A percentile compares a stretch with the other conserved stretches of the same genome.
Evolutionary conservation across 2,888 invertebrate genomes (phyloP).

Genomic region (Cantharis flavilabris): DNA sequence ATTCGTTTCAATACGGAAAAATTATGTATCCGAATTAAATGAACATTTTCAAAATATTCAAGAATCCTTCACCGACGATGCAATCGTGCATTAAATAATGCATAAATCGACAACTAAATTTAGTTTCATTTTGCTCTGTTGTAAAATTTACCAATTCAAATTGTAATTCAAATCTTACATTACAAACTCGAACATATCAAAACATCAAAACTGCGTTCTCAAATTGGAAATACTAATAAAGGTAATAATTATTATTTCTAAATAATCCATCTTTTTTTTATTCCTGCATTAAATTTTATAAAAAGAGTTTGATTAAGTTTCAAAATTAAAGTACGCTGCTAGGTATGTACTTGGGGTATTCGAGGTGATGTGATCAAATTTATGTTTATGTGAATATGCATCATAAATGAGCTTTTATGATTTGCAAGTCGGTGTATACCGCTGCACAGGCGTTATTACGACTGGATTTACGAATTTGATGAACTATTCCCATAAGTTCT

Average conservation of each 20-base stretch:
- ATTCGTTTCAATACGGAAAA: constrained; percentile 10
- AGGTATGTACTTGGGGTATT: background rate
- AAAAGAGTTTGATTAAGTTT: background rate
- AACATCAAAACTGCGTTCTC: too few species aligned
- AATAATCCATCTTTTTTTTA: too few species aligned
- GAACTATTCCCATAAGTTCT: constrained; percentile 11
- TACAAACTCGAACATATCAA: too few species aligned
- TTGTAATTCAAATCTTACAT: background rate
- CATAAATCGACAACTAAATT: constrained; percentile 7
- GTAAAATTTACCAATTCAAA: background rate
- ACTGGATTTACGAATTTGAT: constrained; percentile 14
- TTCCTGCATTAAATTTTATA: too few species aligned
- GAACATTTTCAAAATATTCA: constrained; percentile 8
- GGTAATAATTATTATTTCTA: too few species aligned
- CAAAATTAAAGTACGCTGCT: background rate
- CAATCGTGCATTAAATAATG: constrained; percentile 9
- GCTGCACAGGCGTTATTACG: background rate
- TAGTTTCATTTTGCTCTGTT: background rate
- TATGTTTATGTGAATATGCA: constrained; percentile 17
- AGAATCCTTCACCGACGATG: constrained; percentile 7
- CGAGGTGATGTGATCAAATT: background rate
- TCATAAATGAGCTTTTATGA: constrained; percentile 25
- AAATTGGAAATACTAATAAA: too few species aligned
- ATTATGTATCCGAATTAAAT: background rate
- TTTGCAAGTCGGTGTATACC: constrained; percentile 5